These are phyloP conservation scores for Thereva nobilitata DNA, from an alignment of 2,888 invertebrate genomes.

Conservation along the genomic window DNA sequence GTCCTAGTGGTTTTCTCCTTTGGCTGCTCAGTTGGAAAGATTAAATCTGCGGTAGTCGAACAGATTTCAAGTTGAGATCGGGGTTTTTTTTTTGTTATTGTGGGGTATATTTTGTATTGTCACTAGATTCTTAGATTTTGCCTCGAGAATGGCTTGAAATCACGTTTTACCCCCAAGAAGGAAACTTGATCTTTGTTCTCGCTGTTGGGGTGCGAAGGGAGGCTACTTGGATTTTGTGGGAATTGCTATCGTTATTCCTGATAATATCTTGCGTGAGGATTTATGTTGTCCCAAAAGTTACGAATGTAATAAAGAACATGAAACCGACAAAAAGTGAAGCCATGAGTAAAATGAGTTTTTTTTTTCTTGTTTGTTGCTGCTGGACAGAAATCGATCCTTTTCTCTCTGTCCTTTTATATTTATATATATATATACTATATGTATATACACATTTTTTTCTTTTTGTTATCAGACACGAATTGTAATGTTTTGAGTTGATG, in stretches of 20 bases:
- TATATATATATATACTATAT: no score
- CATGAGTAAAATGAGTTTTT: conserved; percentile 17
- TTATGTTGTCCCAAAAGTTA: conserved; percentile 29
- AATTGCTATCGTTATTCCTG: conserved; percentile 29
- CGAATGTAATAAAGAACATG: conserved; percentile 8
- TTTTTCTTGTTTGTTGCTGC: background rate
- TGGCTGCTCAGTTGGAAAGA: conserved; percentile 19
- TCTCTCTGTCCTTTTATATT: no score
- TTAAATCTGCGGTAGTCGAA: conserved; percentile 32
- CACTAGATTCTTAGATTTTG: conserved; percentile 13
- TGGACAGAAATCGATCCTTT: background rate
- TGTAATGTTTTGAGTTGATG: no score
- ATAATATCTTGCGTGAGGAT: conserved; percentile 36
- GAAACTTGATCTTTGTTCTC: conserved; percentile 26
- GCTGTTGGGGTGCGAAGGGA: conserved; percentile 2
- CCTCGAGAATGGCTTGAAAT: conserved; percentile 24
- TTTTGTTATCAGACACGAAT: no score
- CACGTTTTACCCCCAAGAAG: conserved; percentile 22
- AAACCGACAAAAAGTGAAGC: background rate
- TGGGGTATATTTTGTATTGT: conserved; percentile 14
- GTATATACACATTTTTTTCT: no score
- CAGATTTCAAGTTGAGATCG: conserved; percentile 7
- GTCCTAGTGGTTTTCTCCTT: conserved; percentile 26
- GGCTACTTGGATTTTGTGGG: conserved; percentile 2
- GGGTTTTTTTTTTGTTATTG: background rate